Evolutionary conservation across 2,113 vertebrate genomes (phyloP), one percentile per base, ranked within the genome.

Genomic region (Eurypyga helias): DNA sequence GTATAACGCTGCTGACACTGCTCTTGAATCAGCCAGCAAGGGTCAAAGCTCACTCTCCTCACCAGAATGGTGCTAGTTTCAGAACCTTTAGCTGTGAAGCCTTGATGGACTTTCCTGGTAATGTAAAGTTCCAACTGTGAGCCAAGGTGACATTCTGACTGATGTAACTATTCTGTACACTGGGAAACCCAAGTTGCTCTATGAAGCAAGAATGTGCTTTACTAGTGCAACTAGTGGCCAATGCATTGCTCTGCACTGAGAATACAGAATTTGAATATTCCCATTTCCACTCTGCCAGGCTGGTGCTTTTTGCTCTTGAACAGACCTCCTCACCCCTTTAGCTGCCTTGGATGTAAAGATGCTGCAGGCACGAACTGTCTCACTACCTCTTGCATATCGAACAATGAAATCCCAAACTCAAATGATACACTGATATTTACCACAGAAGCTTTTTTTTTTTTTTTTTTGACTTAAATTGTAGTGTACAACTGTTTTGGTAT

Each of bases 151-250:
- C 51, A 6, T 34, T 48, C 28, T 8, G 36, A 41, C 20, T 24
- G 36, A 51, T 14, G 0, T 17, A 85, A 45, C 36, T 73, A 26
- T 21, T 36, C 7, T 0, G 0, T 20, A 23, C 7, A 19, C 34
- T 17, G 28, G 38, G 49, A 76, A 89, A 69, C 11, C 46, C 29
- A 49, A 26, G 52, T 1, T 33, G 17, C 20, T 58, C 52, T n/a
- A 20, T 20, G 64, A 51, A 89, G 60, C 34, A 69, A 52, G 52
- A 75, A 38, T 1, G 17, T 24, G 36, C 34, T 75, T 51, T 48
- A 20, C 21, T n/a, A 46, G 66, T 4, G 4, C 51, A 55, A 17
- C 29, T 8, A 38, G 34, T 48, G 62, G 58, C 28, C 58, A 28
- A 15, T 7, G 31, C 17, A 10, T 9, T 80, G 78, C 45, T 49